Evolutionary conservation across 1,140 invertebrate species (phyloP).

Genomic region (Caerostris darwini): DNA sequence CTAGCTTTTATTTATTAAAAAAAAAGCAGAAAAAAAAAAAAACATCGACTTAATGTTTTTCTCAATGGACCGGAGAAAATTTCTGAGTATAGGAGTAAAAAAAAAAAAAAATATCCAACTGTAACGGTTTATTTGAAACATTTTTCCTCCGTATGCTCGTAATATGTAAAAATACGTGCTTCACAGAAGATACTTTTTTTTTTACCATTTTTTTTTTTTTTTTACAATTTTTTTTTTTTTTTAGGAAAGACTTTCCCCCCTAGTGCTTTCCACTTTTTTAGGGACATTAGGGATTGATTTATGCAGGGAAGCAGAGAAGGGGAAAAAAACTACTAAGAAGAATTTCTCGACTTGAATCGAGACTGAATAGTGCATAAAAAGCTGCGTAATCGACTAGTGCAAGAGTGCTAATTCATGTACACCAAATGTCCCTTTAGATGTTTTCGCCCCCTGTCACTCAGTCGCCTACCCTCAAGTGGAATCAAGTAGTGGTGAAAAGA

Average conservation of each 20-base stretch:
- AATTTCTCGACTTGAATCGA: constrained; percentile 42
- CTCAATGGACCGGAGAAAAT: constrained; percentile 73
- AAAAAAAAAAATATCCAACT: constrained; percentile 57
- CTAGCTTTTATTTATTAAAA: constrained; percentile 66
- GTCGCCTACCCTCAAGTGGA: constrained; percentile 2
- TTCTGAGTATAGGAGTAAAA: constrained; percentile 6
- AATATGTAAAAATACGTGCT: constrained; percentile 68
- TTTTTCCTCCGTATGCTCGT: constrained; percentile 24
- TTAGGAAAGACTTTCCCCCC: constrained; percentile 46
- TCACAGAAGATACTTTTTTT: constrained; percentile 26
- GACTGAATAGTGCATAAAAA: constrained; percentile 19
- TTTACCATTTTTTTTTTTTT: not conserved
- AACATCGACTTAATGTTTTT: constrained; percentile 76
- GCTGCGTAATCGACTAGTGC: constrained; percentile 45
- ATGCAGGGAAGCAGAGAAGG: not conserved
- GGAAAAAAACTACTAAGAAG: not conserved
- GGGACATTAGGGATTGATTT: constrained; percentile 72
- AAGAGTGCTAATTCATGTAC: constrained; percentile 63
- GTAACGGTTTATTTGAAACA: constrained; percentile 68
- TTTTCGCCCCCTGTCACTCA: constrained; percentile 37
- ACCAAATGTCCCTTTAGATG: constrained; percentile 45
- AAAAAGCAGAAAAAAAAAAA: constrained; percentile 13
- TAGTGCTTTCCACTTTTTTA: constrained; percentile 69
- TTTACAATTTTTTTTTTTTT: not conserved
- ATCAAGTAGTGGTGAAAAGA: constrained; percentile 29